Base-by-base conservation (phyloP, 1,140 invertebrate species). In the Psix sp. region DNA sequence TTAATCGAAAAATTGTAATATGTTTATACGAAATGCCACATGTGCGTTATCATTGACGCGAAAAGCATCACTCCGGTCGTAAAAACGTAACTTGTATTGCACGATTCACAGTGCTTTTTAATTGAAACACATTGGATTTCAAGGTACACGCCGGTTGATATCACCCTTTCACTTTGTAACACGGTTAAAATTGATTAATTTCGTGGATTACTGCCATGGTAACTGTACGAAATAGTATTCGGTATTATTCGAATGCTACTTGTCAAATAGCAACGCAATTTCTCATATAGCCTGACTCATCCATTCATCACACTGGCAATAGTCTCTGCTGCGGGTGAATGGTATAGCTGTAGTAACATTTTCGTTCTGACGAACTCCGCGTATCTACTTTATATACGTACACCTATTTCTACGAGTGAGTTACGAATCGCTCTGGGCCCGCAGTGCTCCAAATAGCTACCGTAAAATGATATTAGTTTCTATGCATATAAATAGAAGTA, bases 211-310 rank as follows among this genome's bases (percentile, higher is more conserved):
- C 66, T 54, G 40, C 48, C 56, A 49, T 33, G 42, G 48, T 38
- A 66, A 66, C 54, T 59, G 42, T 51, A 46, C 66, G 56, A 56
- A 60, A 54, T 57, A 54, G 33, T 39, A 33, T 71, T 71, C 66
- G 56, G 66, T 48, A 71, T 71, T 62, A 71, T 71, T 71, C 57
- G 66, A 71, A 71, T 62, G 68, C 59, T 65, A 65, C 68, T 65
- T 72, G 59, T 72, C 68, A 72, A 72, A 65, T 59, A 72, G 68
- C 68, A 45, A 59, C 68, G 59, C 60, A 63, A 36, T 72, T 65
- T 59, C 68, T 72, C 68, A 72, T 72, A 65, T 35, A 65, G 33
- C 40, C 39, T 51, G 59, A 52, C 70, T 73, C 54, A 60, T 66
- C 70, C 60, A 73, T 73, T 66, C 60, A 66, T 73, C 70, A 73